phyloP scores from a whole-genome alignment of 2,888 invertebrate species.

The Chalcis sispes region DNA sequence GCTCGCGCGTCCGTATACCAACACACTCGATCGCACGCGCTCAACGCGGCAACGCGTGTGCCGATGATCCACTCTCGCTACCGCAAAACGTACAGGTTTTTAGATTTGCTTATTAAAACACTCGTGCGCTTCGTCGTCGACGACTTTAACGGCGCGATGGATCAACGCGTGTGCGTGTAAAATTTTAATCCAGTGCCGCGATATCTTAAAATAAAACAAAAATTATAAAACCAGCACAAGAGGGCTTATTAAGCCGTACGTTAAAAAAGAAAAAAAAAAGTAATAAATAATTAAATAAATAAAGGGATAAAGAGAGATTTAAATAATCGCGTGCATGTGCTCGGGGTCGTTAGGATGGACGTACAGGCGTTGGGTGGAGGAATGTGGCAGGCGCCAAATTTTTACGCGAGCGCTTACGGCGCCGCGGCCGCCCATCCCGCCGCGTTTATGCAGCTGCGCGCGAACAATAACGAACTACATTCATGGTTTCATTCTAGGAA shows the following conservation, averaged over 20 bases:
- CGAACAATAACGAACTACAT: constrained; percentile 75
- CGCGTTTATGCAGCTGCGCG: constrained; percentile 71
- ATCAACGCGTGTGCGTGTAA: background rate
- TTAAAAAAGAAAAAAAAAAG: too few relatives aligned
- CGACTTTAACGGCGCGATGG: too few relatives aligned
- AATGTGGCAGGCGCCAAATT: constrained; percentile 73
- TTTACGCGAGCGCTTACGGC: constrained; percentile 62
- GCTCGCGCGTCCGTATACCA: background rate
- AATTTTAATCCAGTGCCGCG: background rate
- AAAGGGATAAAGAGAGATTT: background rate
- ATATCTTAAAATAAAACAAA: too few relatives aligned
- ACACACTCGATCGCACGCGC: constrained; percentile 57
- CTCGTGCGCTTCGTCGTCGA: too few relatives aligned
- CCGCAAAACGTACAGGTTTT: too few relatives aligned
- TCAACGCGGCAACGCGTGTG: constrained; percentile 13
- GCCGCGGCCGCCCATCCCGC: constrained; percentile 59
- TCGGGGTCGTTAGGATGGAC: constrained; percentile 64
- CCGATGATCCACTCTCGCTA: too few relatives aligned
- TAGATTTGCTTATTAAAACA: too few relatives aligned
- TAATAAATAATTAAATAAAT: background rate
- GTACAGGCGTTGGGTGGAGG: constrained; percentile 66
- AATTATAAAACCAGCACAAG: too few relatives aligned
- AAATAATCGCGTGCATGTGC: too few relatives aligned
- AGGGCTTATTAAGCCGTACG: too few relatives aligned
- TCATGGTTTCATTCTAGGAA: constrained; percentile 84